Conservation (phyloP, 2,797 vertebrate species). For the Mormyrops attenuatus region DNA sequence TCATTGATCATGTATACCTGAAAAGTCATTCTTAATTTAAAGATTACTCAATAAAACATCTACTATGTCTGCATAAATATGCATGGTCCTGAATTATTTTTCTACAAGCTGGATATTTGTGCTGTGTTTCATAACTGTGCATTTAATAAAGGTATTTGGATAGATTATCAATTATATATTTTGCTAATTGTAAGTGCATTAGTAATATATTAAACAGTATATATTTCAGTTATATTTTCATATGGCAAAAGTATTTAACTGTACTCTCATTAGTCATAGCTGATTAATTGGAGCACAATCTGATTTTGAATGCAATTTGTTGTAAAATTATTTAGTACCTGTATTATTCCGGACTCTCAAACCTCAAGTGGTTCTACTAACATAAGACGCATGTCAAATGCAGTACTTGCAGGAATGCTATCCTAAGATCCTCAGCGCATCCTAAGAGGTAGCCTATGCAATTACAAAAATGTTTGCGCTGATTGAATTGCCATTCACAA, state of each 20-base stretch:
- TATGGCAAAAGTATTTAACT: background rate
- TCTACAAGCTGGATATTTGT: background rate
- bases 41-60: background rate
- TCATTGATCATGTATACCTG: background rate
- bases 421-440: background rate
- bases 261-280: background rate
- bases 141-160: background rate
- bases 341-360: background rate
- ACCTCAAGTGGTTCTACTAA: background rate
- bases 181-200: background rate
- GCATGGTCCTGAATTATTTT: background rate
- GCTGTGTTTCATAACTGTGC: background rate
- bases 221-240: background rate
- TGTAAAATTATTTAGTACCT: background rate
- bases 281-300: background rate
- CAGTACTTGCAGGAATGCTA: background rate
- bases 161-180: background rate
- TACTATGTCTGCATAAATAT: background rate
- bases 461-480: background rate
- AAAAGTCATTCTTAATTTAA: background rate
- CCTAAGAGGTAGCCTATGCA: background rate
- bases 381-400: background rate
- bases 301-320: background rate
- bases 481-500: background rate
- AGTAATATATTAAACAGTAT: background rate